phyloP scores from a whole-genome alignment of 2,888 invertebrate species.

The Hipparchia semele region DNA sequence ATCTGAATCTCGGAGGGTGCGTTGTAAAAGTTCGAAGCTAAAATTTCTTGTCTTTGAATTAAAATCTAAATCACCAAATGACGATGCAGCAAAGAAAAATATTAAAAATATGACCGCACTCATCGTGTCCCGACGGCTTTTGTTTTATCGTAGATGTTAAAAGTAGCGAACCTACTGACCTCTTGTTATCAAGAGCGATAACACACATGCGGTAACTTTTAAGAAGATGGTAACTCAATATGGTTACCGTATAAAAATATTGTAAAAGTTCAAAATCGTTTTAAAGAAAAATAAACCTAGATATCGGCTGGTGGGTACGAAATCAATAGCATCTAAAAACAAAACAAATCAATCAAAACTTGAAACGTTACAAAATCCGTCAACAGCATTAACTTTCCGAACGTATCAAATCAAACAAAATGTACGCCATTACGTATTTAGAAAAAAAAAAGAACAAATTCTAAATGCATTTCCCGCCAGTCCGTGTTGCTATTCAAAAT shows the following conservation, averaged over 20 bases:
- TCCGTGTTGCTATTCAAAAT: slow-evolving; percentile 81
- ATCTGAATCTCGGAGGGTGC: slow-evolving; percentile 60
- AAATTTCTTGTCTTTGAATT: slow-evolving; percentile 69
- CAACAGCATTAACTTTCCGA: slow-evolving; percentile 56
- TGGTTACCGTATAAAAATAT: too few species aligned
- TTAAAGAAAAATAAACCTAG: too few species aligned
- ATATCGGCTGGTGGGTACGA: not conserved
- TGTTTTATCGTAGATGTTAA: not conserved
- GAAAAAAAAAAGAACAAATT: slow-evolving; percentile 62
- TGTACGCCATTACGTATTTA: slow-evolving; percentile 72
- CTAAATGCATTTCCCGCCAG: slow-evolving; percentile 81
- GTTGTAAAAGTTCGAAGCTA: slow-evolving; percentile 66
- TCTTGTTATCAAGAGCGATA: too few species aligned
- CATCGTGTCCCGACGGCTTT: not conserved
- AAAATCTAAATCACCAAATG: slow-evolving; percentile 53
- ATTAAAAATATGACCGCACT: not conserved
- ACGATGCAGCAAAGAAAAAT: not conserved
- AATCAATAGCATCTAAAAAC: not conserved
- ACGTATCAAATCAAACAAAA: slow-evolving; percentile 79
- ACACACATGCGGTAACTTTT: too few species aligned
- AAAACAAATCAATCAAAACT: slow-evolving; percentile 18
- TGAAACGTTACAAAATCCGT: slow-evolving; percentile 39
- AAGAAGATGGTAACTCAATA: too few species aligned
- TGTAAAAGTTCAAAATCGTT: too few species aligned
- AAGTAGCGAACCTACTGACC: too few species aligned